Evolutionary conservation across 2,888 invertebrate species (phyloP).

Genomic region (Quadroppia sp.): DNA sequence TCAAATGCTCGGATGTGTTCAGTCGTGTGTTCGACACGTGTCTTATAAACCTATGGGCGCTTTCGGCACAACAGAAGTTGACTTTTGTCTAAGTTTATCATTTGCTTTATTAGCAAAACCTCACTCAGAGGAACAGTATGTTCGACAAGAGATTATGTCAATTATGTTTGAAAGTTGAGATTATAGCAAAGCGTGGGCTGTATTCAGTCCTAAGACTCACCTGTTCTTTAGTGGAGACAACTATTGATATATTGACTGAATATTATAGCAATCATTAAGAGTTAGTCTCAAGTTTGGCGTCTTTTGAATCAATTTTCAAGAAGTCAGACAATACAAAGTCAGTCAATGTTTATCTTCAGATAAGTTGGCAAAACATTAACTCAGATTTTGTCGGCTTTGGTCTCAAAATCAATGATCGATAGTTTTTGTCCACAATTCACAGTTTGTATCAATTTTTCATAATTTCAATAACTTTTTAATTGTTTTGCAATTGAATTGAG

Average conservation of each 20-base stretch:
- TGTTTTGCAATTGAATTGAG: not conserved
- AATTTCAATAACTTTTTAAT: not conserved
- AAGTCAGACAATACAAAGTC: not conserved
- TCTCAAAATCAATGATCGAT: not conserved
- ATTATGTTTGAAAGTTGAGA: not conserved
- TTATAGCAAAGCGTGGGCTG: conserved; percentile 10
- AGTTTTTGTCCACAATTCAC: not conserved
- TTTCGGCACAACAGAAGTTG: conserved; percentile 9
- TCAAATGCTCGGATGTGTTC: not conserved
- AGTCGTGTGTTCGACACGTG: conserved; percentile 24
- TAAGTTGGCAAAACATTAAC: conserved; percentile 13
- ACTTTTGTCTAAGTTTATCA: conserved; percentile 10
- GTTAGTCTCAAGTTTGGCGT: conserved; percentile 1
- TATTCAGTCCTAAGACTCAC: conserved; percentile 5
- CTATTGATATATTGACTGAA: not conserved
- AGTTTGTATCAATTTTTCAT: conserved; percentile 1
- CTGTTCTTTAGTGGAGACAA: conserved; percentile 10
- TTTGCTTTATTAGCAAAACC: conserved; percentile 16
- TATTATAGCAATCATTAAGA: not conserved
- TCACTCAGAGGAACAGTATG: conserved; percentile 28
- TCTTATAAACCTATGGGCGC: not conserved
- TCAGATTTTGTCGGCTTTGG: not conserved
- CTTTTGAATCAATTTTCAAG: conserved; percentile 2
- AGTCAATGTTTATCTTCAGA: conserved; percentile 7
- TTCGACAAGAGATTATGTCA: conserved; percentile 12